Conservation (phyloP, 2,113 vertebrate species). For the Sapayoa aenigma region DNA sequence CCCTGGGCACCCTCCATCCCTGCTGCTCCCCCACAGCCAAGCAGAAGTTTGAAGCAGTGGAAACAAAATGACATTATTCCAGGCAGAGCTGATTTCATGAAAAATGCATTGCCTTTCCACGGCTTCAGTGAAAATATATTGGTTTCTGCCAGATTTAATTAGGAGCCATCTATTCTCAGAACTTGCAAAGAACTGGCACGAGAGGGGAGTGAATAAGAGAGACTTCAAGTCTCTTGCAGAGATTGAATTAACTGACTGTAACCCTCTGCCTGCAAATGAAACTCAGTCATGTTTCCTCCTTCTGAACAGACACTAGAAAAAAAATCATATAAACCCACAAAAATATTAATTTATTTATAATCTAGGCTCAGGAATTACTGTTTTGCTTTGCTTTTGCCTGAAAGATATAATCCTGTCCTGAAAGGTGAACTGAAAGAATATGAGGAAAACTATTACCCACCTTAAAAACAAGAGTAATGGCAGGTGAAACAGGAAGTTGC, state of each 20-base stretch:
- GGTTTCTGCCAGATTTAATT: slow-evolving; percentile 31
- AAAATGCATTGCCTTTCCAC: neutral
- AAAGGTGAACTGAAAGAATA: neutral
- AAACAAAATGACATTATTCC: neutral
- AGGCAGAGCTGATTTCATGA: slow-evolving; percentile 17
- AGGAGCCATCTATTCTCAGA: neutral
- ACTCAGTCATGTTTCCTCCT: neutral
- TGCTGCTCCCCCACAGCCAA: rapidly evolving
- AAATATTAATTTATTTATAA: neutral
- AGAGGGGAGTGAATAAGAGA: neutral
- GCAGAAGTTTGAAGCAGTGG: neutral
- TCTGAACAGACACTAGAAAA: neutral
- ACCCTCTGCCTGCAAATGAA: neutral
- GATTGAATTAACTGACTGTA: neutral
- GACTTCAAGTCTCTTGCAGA: neutral
- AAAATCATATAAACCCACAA: neutral
- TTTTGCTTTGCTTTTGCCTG: neutral
- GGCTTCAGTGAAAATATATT: neutral
- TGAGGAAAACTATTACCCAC: neutral
- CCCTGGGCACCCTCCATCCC: neutral
- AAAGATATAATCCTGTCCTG: neutral
- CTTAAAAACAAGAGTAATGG: neutral
- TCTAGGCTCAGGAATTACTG: neutral
- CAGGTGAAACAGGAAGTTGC: neutral
- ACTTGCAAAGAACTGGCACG: neutral